phyloP scores from a whole-genome alignment of 2,888 invertebrate genomes.

The Dione vanillae region DNA sequence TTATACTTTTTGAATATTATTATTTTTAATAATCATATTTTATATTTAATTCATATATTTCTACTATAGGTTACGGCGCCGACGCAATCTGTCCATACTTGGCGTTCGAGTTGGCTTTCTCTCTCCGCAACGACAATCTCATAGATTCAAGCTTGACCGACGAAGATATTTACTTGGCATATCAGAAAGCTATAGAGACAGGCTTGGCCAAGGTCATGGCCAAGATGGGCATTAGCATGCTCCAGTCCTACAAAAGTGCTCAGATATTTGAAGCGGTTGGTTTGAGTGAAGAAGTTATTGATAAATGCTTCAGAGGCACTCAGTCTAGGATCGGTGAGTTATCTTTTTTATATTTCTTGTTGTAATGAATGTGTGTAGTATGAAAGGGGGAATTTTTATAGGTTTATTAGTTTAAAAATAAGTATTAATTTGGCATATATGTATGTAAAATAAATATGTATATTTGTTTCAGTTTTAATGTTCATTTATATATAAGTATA shows the following conservation, averaged over 20 bases:
- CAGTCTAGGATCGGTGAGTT: constrained; percentile 86
- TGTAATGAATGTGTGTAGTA: no score
- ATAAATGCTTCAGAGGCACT: constrained; percentile 94
- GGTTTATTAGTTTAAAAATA: no score
- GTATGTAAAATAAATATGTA: no score
- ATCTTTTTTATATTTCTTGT: neutral
- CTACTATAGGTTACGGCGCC: constrained; percentile 90
- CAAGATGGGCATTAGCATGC: constrained; percentile 99
- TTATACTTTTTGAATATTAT: no score
- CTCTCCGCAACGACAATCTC: constrained; percentile 93
- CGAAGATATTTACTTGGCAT: constrained; percentile 92
- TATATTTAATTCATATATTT: neutral
- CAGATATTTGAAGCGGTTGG: constrained; percentile 99
- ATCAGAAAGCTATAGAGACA: constrained; percentile 95
- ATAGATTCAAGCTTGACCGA: constrained; percentile 91
- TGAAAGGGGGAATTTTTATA: no score
- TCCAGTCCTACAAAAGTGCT: constrained; percentile 99
- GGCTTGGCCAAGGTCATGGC: constrained; percentile 93
- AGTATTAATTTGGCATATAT: no score
- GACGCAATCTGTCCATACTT: constrained; percentile 99
- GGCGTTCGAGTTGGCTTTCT: constrained; percentile 95
- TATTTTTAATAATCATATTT: no score
- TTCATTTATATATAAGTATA: no score
- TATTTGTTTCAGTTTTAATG: no score
- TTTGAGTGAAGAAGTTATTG: constrained; percentile 94